Evolutionary conservation across 2,888 invertebrate genomes (phyloP).

Genomic region (Agriotes lineatus): DNA sequence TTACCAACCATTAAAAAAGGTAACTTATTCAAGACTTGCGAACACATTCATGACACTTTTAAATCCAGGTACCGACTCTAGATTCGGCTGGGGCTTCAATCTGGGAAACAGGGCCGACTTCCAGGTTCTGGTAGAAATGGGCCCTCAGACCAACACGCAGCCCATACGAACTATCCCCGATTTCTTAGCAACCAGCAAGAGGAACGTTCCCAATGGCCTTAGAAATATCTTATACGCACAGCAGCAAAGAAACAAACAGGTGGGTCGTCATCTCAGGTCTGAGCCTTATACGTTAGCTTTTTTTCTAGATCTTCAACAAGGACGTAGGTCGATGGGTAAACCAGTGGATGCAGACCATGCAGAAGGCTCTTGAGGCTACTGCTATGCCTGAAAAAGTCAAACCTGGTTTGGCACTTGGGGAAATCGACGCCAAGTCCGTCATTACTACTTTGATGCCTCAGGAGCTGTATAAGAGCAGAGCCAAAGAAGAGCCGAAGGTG

Average conservation of each 20-base stretch:
- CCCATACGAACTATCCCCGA: slow-evolving; percentile 69
- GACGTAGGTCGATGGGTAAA: slow-evolving; percentile 72
- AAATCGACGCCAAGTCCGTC: slow-evolving; percentile 64
- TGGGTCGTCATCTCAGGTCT: slow-evolving; percentile 5
- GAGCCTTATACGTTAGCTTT: not conserved
- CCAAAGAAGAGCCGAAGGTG: slow-evolving; percentile 3
- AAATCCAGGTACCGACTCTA: slow-evolving; percentile 79
- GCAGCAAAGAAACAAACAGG: slow-evolving; percentile 65
- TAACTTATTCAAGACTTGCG: slow-evolving; percentile 64
- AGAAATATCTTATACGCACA: slow-evolving; percentile 60
- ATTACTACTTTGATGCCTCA: slow-evolving; percentile 50
- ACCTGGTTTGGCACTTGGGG: slow-evolving; percentile 62
- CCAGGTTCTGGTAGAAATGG: slow-evolving; percentile 80
- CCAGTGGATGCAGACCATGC: slow-evolving; percentile 71
- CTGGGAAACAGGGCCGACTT: slow-evolving; percentile 85
- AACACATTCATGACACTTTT: too few species aligned
- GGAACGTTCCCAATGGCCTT: slow-evolving; percentile 65
- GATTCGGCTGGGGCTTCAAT: slow-evolving; percentile 82
- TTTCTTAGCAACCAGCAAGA: slow-evolving; percentile 60
- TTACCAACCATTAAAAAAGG: slow-evolving; percentile 90
- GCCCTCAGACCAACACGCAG: slow-evolving; percentile 81
- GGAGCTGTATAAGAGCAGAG: slow-evolving; percentile 39
- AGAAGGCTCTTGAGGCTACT: slow-evolving; percentile 1
- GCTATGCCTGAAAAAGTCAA: slow-evolving; percentile 37
- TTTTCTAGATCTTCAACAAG: slow-evolving; percentile 65